Base-by-base conservation (phyloP, 1,140 invertebrate species). In the Polypedilum pembai region DNA sequence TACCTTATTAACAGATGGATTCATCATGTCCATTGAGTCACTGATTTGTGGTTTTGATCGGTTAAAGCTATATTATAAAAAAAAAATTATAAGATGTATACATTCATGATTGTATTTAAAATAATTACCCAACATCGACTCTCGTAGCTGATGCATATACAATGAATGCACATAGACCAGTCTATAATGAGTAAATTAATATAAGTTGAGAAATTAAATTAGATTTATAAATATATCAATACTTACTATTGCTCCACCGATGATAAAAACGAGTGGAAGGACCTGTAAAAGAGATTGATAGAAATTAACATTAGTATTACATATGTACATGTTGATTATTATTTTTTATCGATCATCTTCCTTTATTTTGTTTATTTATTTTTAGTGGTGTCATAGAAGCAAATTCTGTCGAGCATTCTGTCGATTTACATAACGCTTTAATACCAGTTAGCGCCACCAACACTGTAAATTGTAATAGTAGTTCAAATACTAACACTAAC, bases 71-170 rank as follows among this genome's bases (percentile, higher is more conserved):
- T 33, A 5, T 33, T 3, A 3, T 33, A 5, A 33, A 75, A n/a
- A 40, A 56, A 33, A 21, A n/a, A 18, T 15, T 33, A 56, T 41
- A 76, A n/a, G n/a, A n/a, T n/a, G n/a, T n/a, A n/a, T n/a, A n/a
- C n/a, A n/a, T n/a, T n/a, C n/a, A n/a, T n/a, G n/a, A n/a, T n/a
- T n/a, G n/a, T n/a, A n/a, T 73, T 74, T 73, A 41, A 74, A 76
- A 74, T 65, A 40, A 74, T 83, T 78, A 84, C 84, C 77, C 76
- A 12, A 84, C 77, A 69, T 85, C 83, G 20, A 82, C 80, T 17
- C 79, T 80, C 1, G 80, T 81, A 3, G 76, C 20, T 73, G 82
- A 81, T 1, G 78, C 7, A 74, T 80, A 79, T 21, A 76, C 80
- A 21, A 74, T 18, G 12, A 80, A 74, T 8, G 76, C 24, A 12